Conservation (phyloP, 2,888 invertebrate species). For the Notodonta ziczac region DNA sequence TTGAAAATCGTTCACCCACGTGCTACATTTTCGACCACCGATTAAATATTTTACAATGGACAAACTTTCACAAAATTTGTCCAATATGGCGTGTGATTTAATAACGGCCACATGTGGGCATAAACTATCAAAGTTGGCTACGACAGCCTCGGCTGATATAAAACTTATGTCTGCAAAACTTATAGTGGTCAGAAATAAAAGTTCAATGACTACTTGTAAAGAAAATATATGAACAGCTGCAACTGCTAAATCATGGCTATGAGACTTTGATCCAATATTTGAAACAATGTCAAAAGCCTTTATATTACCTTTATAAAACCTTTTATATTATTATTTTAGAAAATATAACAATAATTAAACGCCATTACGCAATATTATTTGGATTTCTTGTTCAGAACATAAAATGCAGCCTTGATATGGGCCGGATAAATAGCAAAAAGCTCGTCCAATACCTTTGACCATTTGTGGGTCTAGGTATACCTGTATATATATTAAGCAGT, state of each 20-base stretch:
- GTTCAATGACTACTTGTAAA: neutral
- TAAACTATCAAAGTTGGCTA: conserved; percentile 42
- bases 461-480: too few species aligned
- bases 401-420: neutral
- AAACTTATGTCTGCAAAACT: conserved; percentile 21
- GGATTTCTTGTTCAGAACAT: neutral
- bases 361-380: neutral
- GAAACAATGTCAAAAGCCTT: neutral
- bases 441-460: too few species aligned
- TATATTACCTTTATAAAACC: too few species aligned
- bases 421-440: neutral
- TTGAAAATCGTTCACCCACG: conserved; percentile 27
- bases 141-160: conserved; percentile 24
- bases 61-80: conserved; percentile 47
- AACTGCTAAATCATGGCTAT: conserved; percentile 3
- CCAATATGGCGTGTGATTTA: conserved; percentile 59
- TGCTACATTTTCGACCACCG: conserved; percentile 29
- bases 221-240: conserved; percentile 12
- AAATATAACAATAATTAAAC: too few species aligned
- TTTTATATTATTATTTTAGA: neutral
- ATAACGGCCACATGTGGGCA: conserved; percentile 50
- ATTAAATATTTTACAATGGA: conserved; percentile 50
- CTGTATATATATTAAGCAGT: too few species aligned
- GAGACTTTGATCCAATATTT: neutral
- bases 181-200: conserved; percentile 12